Evolutionary conservation across 2,797 vertebrate species (phyloP), one percentile per base, ranked within the genome.

Genomic region (Acipenser oxyrinchus): DNA sequence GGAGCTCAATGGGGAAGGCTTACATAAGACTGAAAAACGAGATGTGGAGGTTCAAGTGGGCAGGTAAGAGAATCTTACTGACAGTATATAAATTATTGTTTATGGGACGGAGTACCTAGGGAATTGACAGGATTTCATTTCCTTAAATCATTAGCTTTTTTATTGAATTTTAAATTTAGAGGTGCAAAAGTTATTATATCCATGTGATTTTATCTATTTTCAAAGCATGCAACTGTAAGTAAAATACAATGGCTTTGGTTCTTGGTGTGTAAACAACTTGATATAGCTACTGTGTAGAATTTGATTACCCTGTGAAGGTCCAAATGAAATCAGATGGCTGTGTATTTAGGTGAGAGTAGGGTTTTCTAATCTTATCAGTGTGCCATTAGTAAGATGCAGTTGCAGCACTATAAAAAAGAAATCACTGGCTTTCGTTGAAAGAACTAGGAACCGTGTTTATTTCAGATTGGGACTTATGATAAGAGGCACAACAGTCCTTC

Each of bases 31-130:
- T 4, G 91, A 89, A 73, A 90, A 84, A 37, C 89, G 84, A 69
- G 95, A 98, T 9, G 91, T 82, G 0, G 94, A 93, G 81, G 86
- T 96, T 71, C 96, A 98, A 84, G 95, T 94, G 76, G 91, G 93
- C 81, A 90, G 95, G 96, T 98, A 89, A 92, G 87, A 18, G 18
- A 18, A 18, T 18, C 18, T 18, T 18, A 18, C 18, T 18, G 18
- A 18, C 18, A 18, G 37, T 4, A 37, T 37, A 37, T 37, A 37
- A 4, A 18, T 18, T 1, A 18, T 37, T 37, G 37, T 37, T 37
- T 37, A 37, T 37, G 37, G 37, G 37, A 37, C 1, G 37, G 4
- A 37, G 37, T 5, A 37, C 37, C 37, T 37, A 37, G 37, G 37
- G 37, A 37, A 37, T 5, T 37, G 37, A 37, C 5, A 37, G 37